These are phyloP conservation scores for Caenorhabditis sp. DNA, from an alignment of 2,888 invertebrate genomes.

Conservation along the genomic window DNA sequence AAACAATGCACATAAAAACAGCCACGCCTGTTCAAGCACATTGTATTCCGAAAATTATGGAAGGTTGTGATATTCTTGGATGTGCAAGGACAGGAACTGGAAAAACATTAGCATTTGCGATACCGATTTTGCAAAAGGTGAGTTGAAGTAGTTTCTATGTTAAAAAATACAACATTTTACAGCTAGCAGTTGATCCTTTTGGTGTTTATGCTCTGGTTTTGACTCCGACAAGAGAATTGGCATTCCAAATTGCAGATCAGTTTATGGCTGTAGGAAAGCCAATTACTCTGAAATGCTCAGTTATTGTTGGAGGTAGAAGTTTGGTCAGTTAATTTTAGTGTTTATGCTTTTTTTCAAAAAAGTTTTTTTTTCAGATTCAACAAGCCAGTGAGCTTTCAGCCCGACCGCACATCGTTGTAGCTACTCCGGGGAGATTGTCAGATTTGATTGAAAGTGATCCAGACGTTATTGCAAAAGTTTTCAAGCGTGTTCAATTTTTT, in stretches of 20 bases:
- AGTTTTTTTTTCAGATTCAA: conserved; percentile 75
- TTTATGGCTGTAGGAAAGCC: conserved; percentile 89
- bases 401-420: conserved; percentile 91
- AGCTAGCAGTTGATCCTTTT: conserved; percentile 88
- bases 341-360: neutral
- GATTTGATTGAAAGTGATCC: conserved; percentile 84
- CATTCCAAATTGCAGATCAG: conserved; percentile 80
- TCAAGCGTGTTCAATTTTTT: conserved; percentile 83
- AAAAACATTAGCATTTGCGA: conserved; percentile 94
- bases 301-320: conserved; percentile 81
- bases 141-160: neutral
- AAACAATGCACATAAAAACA: conserved; percentile 53
- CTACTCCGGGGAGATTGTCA: conserved; percentile 92
- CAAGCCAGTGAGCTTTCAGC: conserved; percentile 85
- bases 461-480: conserved; percentile 73
- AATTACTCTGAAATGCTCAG: conserved; percentile 82
- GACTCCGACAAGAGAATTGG: conserved; percentile 81
- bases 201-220: conserved; percentile 92
- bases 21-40: conserved; percentile 67
- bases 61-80: conserved; percentile 84
- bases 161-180: conserved; percentile 9
- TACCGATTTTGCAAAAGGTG: conserved; percentile 66
- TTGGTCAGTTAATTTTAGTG: conserved; percentile 73
- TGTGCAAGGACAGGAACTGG: conserved; percentile 98
- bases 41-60: conserved; percentile 71